These are phyloP conservation scores for human DNA, from an alignment of 2,113 vertebrate genomes.

Conservation along the genomic window GRCh38 chr2:32963501-32964000, in stretches of 20 bases:
- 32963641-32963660: neutral
- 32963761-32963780: neutral
- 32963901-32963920: neutral
- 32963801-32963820: fast-evolving
- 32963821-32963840: neutral
- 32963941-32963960: neutral
- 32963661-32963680: neutral
- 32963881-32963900: neutral
- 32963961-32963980: constrained; percentile 1
- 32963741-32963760: too few relatives aligned
- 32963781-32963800: neutral
- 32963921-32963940: neutral
- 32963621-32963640: neutral
- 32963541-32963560: fast-evolving
- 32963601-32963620: neutral
- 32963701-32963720: neutral
- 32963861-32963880: neutral
- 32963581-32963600: neutral
- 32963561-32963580: neutral
- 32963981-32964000: neutral
- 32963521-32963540: fast-evolving
- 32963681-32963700: neutral
- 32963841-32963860: neutral
- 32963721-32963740: neutral
- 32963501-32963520: too few relatives aligned